Evolutionary conservation across 1,140 invertebrate genomes (phyloP).

Genomic region (Platyscapa corneri): DNA sequence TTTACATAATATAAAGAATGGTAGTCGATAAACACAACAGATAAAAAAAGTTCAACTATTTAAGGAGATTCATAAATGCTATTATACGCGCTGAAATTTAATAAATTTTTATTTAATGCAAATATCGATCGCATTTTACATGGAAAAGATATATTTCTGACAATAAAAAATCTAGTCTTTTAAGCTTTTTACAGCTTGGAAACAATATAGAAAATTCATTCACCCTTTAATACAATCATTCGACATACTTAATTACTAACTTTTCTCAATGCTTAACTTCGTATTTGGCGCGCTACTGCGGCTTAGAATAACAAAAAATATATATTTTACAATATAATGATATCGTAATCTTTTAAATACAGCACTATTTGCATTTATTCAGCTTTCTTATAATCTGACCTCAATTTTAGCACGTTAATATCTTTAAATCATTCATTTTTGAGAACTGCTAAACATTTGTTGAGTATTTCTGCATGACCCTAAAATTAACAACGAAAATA

Average conservation of each 20-base stretch:
- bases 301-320: conserved; percentile 72
- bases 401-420: conserved; percentile 51
- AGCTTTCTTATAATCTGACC: conserved; percentile 48
- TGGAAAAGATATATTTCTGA: conserved; percentile 48
- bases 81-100: conserved; percentile 7
- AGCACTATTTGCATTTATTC: conserved; percentile 58
- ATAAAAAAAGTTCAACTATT: conserved; percentile 48
- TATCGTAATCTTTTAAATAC: conserved; percentile 66
- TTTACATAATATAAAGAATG: conserved; percentile 62
- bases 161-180: conserved; percentile 51
- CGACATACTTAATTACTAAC: conserved; percentile 38
- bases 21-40: conserved; percentile 60
- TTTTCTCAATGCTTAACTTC: conserved; percentile 37
- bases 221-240: conserved; percentile 49
- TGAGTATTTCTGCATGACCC: conserved; percentile 79
- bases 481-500: conserved; percentile 59
- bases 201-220: conserved; percentile 58
- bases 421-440: conserved; percentile 75
- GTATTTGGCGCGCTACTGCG: conserved; percentile 45
- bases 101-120: conserved; percentile 46
- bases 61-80: conserved; percentile 38
- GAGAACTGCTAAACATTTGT: conserved; percentile 77
- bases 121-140: conserved; percentile 43
- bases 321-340: conserved; percentile 69
- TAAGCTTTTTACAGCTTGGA: conserved; percentile 59